Conservation (phyloP, 2,113 vertebrate genomes). For the Petaurus breviceps region DNA sequence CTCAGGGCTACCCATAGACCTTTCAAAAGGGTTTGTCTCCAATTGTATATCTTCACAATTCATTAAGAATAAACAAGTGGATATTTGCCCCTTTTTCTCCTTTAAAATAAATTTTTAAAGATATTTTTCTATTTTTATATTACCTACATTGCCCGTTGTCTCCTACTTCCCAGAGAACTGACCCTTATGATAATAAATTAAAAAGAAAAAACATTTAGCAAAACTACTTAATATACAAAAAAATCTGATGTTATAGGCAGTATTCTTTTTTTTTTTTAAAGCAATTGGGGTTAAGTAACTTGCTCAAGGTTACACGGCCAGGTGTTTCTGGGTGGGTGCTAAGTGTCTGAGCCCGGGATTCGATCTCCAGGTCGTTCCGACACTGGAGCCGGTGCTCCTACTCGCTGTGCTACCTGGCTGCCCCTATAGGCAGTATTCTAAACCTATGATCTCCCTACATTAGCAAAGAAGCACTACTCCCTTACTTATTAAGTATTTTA, state of each 20-base stretch:
- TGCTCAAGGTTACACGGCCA: too few relatives aligned
- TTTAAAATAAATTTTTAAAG: slow-evolving; percentile 45
- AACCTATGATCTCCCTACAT: background rate
- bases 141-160: background rate
- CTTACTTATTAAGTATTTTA: background rate
- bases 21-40: too few relatives aligned
- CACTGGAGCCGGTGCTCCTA: too few relatives aligned
- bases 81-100: slow-evolving; percentile 33
- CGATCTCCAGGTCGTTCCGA: too few relatives aligned
- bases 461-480: background rate
- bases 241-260: background rate
- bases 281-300: too few relatives aligned
- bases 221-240: background rate
- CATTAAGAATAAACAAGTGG: slow-evolving; percentile 31
- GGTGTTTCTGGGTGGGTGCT: too few relatives aligned
- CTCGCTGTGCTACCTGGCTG: too few relatives aligned
- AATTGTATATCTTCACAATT: slow-evolving; percentile 38
- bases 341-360: too few relatives aligned
- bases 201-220: background rate
- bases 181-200: background rate
- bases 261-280: too few relatives aligned
- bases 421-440: background rate
- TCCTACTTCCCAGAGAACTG: background rate
- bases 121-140: background rate
- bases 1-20: background rate